Evolutionary conservation across 2,113 vertebrate genomes (phyloP).

Genomic region (Capreolus pygargus): DNA sequence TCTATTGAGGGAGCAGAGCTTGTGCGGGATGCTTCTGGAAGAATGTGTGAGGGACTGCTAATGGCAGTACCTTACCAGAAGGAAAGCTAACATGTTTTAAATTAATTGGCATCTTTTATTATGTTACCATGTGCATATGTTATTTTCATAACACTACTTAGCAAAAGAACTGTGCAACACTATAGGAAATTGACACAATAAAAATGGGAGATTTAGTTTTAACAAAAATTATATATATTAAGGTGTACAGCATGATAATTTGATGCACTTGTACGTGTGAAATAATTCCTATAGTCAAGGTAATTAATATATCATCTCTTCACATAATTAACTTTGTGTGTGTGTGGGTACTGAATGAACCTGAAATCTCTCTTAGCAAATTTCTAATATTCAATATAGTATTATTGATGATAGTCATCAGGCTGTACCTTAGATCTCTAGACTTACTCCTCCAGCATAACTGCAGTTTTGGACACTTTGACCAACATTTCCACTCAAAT

Average conservation of each 20-base stretch:
- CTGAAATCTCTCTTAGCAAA: neutral
- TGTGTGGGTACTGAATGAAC: neutral
- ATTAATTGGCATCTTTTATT: slow-evolving; percentile 46
- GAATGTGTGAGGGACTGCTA: neutral
- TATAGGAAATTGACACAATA: neutral
- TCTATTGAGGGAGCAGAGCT: neutral
- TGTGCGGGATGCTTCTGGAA: neutral
- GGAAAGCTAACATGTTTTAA: slow-evolving; percentile 13
- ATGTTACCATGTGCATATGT: slow-evolving; percentile 33
- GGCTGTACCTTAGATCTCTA: neutral
- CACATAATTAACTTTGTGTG: neutral
- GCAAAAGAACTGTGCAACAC: neutral
- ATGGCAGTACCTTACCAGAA: neutral
- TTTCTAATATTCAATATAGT: neutral
- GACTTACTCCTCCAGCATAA: neutral
- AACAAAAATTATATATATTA: neutral
- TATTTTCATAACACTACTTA: slow-evolving; percentile 49
- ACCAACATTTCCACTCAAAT: neutral
- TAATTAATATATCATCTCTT: neutral
- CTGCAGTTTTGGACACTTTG: neutral
- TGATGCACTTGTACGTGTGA: neutral
- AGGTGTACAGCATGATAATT: neutral
- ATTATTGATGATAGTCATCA: neutral
- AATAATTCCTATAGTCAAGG: neutral
- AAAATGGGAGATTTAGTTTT: neutral